Percentiles rank a stretch among this genome's conserved stretches.
Evolutionary conservation across 2,113 vertebrate species (phyloP).

Genomic region (Gymnobelideus leadbeateri): DNA sequence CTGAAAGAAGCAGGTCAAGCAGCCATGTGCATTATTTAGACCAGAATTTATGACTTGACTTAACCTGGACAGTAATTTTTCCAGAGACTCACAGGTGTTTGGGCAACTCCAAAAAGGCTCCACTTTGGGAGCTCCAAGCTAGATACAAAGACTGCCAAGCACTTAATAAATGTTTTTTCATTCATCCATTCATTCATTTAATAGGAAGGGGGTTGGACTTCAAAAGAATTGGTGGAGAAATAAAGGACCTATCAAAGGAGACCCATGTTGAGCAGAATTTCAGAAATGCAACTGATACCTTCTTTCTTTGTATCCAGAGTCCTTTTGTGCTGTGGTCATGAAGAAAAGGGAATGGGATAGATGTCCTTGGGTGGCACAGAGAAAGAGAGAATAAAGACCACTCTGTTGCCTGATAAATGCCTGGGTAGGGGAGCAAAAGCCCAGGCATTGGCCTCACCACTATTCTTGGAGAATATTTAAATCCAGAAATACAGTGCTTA

Average conservation of each 20-base stretch:
- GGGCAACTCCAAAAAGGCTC: neutral
- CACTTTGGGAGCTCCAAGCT: neutral
- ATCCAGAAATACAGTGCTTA: constrained; percentile 70
- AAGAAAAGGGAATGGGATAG: constrained; percentile 6
- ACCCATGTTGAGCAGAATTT: constrained; percentile 66
- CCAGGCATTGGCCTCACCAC: constrained; percentile 38
- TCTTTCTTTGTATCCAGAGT: constrained; percentile 52
- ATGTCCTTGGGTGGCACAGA: constrained; percentile 60
- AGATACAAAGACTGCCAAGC: neutral
- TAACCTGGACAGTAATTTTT: neutral
- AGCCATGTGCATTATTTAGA: neutral
- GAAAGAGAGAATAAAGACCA: constrained; percentile 42
- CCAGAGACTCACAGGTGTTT: neutral
- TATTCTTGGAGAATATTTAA: constrained; percentile 65
- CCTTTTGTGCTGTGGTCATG: constrained; percentile 6
- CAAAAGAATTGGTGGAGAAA: constrained; percentile 73
- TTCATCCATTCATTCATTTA: constrained; percentile 36
- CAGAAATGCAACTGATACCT: constrained; percentile 58
- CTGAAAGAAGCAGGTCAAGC: constrained; percentile 41
- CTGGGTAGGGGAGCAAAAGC: constrained; percentile 43
- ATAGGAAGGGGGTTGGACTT: constrained; percentile 69
- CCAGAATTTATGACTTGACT: neutral
- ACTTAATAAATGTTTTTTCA: neutral
- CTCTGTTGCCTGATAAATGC: constrained; percentile 57
- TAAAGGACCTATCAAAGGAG: constrained; percentile 71